phyloP scores from a whole-genome alignment of 2,888 invertebrate species.

The Drosophila quinaria region DNA sequence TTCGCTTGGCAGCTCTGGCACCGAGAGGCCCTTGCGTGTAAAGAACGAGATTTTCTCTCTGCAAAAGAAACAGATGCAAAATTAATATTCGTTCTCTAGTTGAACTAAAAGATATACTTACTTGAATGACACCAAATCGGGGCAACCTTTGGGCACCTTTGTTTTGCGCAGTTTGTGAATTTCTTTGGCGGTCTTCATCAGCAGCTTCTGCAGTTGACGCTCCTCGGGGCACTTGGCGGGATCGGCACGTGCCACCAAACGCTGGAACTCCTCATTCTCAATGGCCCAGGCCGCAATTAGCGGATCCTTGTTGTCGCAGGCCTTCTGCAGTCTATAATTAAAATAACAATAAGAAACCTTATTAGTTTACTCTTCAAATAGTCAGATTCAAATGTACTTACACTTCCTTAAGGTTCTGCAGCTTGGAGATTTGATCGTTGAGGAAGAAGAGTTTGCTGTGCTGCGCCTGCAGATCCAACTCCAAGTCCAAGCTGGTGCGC shows the following conservation, averaged over 20 bases:
- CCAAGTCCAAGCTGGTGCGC: slow-evolving; percentile 95
- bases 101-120: slow-evolving; percentile 86
- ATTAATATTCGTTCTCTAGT: not conserved
- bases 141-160: slow-evolving; percentile 94
- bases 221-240: slow-evolving; percentile 86
- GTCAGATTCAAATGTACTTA: slow-evolving; percentile 61
- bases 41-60: slow-evolving; percentile 99
- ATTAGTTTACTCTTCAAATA: not conserved
- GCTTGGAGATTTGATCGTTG: slow-evolving; percentile 92
- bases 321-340: slow-evolving; percentile 90
- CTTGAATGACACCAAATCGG: slow-evolving; percentile 97
- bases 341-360: slow-evolving; percentile 37
- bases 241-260: slow-evolving; percentile 87
- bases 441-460: slow-evolving; percentile 93
- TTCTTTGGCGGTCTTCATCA: slow-evolving; percentile 95
- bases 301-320: slow-evolving; percentile 92
- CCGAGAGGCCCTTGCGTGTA: slow-evolving; percentile 91
- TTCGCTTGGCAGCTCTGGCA: slow-evolving; percentile 91
- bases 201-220: slow-evolving; percentile 90
- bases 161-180: slow-evolving; percentile 95
- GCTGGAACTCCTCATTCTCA: slow-evolving; percentile 94
- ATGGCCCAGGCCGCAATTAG: slow-evolving; percentile 94
- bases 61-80: slow-evolving; percentile 83
- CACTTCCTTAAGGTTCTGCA: slow-evolving; percentile 92
- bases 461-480: slow-evolving; percentile 96